Conservation (phyloP, 2,888 invertebrate genomes). For the Esperia sulphurella region DNA sequence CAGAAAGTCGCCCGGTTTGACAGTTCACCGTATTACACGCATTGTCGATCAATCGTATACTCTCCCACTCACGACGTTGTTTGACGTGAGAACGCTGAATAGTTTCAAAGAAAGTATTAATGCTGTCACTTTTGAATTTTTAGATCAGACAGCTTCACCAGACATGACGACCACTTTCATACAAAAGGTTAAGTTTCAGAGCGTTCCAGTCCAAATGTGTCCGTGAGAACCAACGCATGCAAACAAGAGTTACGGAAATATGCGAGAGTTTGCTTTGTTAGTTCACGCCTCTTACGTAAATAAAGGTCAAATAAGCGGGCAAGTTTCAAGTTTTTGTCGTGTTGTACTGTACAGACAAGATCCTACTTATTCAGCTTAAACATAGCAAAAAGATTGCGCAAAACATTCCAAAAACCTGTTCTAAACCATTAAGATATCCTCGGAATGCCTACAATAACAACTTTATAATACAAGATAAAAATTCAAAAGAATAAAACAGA, state of each 20-base stretch:
- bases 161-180: slow-evolving; percentile 50
- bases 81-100: slow-evolving; percentile 29
- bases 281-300: slow-evolving; percentile 63
- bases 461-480: no score
- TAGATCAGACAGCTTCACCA: slow-evolving; percentile 21
- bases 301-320: slow-evolving; percentile 43
- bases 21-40: slow-evolving; percentile 23
- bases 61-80: slow-evolving; percentile 33
- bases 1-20: slow-evolving; percentile 23
- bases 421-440: neutral
- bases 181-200: slow-evolving; percentile 40
- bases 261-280: slow-evolving; percentile 46
- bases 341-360: neutral
- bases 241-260: slow-evolving; percentile 38
- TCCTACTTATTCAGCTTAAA: neutral
- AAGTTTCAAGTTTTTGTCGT: slow-evolving; percentile 11
- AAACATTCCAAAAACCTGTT: slow-evolving; percentile 3
- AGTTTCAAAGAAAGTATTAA: slow-evolving; percentile 36
- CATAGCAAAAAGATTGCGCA: neutral
- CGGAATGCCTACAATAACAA: no score
- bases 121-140: slow-evolving; percentile 20
- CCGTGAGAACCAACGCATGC: slow-evolving; percentile 61
- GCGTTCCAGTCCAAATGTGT: slow-evolving; percentile 28
- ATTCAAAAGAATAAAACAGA: neutral
- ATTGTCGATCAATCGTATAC: slow-evolving; percentile 39